Evolutionary conservation across 1,140 invertebrate genomes (phyloP).

Genomic region (Hycleus cichorii): DNA sequence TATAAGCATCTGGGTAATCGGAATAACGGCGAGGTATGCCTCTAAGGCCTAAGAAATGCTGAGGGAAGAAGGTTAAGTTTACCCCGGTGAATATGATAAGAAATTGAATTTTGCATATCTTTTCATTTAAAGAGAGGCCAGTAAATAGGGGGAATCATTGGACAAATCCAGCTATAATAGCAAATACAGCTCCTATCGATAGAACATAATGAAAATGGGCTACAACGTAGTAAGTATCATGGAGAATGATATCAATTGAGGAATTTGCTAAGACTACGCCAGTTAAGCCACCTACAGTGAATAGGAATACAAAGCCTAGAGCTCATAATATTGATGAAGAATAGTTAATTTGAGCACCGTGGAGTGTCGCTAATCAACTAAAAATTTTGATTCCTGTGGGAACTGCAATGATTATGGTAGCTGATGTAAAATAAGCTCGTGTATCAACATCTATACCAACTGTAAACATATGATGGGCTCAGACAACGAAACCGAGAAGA

Average conservation of each 20-base stretch:
- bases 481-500: constrained; percentile 59
- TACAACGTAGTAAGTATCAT: constrained; percentile 72
- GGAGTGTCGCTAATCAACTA: constrained; percentile 52
- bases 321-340: constrained; percentile 52
- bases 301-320: constrained; percentile 66
- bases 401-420: constrained; percentile 66
- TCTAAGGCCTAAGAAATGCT: constrained; percentile 65
- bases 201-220: constrained; percentile 67
- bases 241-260: constrained; percentile 60
- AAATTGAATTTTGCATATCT: constrained; percentile 53
- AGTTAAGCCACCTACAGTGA: constrained; percentile 56
- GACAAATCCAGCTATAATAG: constrained; percentile 59
- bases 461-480: constrained; percentile 66
- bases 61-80: constrained; percentile 69
- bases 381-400: constrained; percentile 62
- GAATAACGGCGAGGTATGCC: constrained; percentile 67
- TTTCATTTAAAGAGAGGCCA: constrained; percentile 49
- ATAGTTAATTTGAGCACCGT: constrained; percentile 48
- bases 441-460: constrained; percentile 66
- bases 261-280: constrained; percentile 62
- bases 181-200: constrained; percentile 62
- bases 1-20: constrained; percentile 61
- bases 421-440: constrained; percentile 64
- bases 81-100: constrained; percentile 56
- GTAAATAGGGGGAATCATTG: constrained; percentile 59